A percentile compares a stretch with the other conserved stretches of the same genome.
phyloP scores from a whole-genome alignment of 2,113 vertebrate genomes.

The Hemicordylus capensis region DNA sequence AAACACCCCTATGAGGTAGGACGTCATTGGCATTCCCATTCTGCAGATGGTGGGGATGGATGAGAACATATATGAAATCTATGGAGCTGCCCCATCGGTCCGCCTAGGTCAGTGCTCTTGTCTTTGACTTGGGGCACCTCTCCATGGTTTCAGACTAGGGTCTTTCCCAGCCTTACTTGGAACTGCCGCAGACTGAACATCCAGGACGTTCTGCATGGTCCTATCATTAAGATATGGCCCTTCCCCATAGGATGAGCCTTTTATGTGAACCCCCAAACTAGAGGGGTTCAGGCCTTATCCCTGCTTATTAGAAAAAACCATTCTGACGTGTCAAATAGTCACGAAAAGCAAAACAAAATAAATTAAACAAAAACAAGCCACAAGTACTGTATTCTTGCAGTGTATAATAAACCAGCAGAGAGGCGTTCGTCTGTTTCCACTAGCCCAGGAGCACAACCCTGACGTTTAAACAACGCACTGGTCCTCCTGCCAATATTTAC shows the following conservation, averaged over 20 bases:
- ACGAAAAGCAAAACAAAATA: background rate
- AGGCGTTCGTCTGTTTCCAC: background rate
- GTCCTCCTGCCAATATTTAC: background rate
- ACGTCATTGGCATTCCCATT: background rate
- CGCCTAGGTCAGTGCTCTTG: no score
- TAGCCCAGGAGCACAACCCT: accelerated
- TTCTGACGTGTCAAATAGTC: background rate
- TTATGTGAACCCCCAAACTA: no score
- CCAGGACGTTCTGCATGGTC: no score
- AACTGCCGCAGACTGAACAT: no score
- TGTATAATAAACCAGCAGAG: background rate
- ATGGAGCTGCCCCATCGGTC: no score
- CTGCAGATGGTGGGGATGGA: background rate
- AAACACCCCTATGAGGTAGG: background rate
- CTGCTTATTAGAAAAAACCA: no score
- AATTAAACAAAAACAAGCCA: background rate
- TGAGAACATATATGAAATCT: background rate
- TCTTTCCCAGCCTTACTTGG: no score
- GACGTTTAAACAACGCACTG: background rate
- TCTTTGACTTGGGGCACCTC: no score
- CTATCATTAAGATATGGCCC: no score
- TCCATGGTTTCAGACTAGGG: no score
- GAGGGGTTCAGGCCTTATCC: background rate
- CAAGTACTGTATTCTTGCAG: background rate
- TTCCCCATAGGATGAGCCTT: no score